A percentile compares a stretch with the other conserved stretches of the same genome.
phyloP scores from a whole-genome alignment of 2,113 vertebrate genomes.

The Paramisgurnus dabryanus region DNA sequence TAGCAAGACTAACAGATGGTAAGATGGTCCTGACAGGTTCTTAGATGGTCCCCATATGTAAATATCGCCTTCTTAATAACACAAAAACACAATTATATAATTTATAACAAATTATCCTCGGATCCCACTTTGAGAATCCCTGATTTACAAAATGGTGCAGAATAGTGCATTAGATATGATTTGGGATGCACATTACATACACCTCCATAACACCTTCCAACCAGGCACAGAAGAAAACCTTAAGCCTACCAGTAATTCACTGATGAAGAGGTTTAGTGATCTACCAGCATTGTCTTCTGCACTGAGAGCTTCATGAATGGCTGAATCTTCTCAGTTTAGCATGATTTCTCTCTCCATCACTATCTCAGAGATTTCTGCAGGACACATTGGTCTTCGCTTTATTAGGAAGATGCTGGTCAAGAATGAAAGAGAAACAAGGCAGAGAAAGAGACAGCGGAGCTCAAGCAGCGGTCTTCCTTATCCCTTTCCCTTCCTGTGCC shows the following conservation, averaged over 20 bases:
- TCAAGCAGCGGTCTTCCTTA: slow-evolving; percentile 29
- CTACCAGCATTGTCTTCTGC: slow-evolving; percentile 76
- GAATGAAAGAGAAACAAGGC: slow-evolving; percentile 55
- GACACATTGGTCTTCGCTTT: slow-evolving; percentile 69
- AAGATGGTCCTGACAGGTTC: too few relatives aligned
- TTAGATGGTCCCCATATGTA: too few relatives aligned
- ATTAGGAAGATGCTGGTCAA: slow-evolving; percentile 70
- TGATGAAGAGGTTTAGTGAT: slow-evolving; percentile 83
- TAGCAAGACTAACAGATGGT: too few relatives aligned
- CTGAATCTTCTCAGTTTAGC: slow-evolving; percentile 57
- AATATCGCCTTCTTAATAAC: too few relatives aligned
- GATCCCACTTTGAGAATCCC: too few relatives aligned
- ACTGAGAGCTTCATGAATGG: slow-evolving; percentile 75
- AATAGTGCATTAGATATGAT: neutral
- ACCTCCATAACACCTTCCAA: neutral
- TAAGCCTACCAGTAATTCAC: slow-evolving; percentile 61
- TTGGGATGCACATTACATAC: neutral
- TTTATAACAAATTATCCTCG: too few relatives aligned
- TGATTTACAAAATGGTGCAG: too few relatives aligned
- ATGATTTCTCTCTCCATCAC: slow-evolving; percentile 64
- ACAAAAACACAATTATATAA: too few relatives aligned
- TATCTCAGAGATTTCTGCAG: slow-evolving; percentile 72
- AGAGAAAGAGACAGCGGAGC: slow-evolving; percentile 20
- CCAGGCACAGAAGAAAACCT: slow-evolving; percentile 58
- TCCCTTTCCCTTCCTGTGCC: slow-evolving; percentile 40